Percentiles rank a stretch among this genome's conserved stretches.
Evolutionary conservation across 1,140 invertebrate genomes (phyloP).

Genomic region (Arion vulgaris): DNA sequence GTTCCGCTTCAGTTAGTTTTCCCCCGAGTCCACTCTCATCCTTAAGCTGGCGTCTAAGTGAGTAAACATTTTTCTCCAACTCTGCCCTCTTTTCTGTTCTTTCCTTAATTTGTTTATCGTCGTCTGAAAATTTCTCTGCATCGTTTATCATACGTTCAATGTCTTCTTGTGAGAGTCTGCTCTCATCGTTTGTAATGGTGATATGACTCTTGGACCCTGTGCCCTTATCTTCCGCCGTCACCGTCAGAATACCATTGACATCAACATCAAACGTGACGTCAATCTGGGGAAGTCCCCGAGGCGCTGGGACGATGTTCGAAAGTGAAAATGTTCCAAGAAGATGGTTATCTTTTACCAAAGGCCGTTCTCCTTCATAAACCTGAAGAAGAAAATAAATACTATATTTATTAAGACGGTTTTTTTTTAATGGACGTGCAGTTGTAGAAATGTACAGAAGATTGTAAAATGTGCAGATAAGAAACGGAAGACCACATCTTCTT

Average conservation of each 20-base stretch:
- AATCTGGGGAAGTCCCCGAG: conserved; percentile 97
- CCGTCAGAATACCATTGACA: conserved; percentile 95
- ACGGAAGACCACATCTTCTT: too few relatives aligned
- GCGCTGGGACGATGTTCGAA: conserved; percentile 97
- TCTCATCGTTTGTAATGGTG: conserved; percentile 98
- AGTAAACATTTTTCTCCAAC: conserved; percentile 97
- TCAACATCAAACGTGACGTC: conserved; percentile 99
- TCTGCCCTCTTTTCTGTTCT: conserved; percentile 90
- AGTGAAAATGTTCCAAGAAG: conserved; percentile 97
- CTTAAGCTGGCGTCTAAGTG: conserved; percentile 95
- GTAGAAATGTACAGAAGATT: too few relatives aligned
- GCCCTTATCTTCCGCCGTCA: conserved; percentile 96
- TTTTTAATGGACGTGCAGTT: too few relatives aligned
- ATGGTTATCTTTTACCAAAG: conserved; percentile 99
- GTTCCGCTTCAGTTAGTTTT: conserved; percentile 92
- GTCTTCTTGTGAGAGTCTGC: conserved; percentile 95
- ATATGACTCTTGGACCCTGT: conserved; percentile 99
- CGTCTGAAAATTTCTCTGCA: conserved; percentile 64
- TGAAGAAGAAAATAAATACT: too few relatives aligned
- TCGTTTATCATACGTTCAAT: conserved; percentile 95
- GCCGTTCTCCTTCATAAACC: conserved; percentile 96
- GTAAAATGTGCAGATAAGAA: too few relatives aligned
- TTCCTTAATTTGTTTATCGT: conserved; percentile 81
- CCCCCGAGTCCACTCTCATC: conserved; percentile 98
- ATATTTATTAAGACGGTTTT: too few relatives aligned